These are phyloP conservation scores for Philopedon plagiatum DNA, from an alignment of 2,888 invertebrate species.

Conservation along the genomic window DNA sequence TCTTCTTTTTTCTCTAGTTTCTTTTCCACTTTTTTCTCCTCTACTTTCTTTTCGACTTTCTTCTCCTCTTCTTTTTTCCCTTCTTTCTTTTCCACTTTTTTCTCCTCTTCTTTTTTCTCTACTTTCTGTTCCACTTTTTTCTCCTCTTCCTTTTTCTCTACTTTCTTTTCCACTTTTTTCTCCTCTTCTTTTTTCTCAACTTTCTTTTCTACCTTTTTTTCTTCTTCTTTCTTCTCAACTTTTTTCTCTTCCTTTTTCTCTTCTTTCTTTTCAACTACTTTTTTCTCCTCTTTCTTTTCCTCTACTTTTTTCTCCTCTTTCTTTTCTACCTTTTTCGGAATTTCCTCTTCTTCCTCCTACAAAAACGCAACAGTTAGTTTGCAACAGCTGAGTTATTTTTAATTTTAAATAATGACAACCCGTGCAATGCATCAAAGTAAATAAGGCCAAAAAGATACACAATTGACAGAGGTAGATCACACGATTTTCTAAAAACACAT, in stretches of 20 bases:
- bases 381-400: too few species aligned
- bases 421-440: too few species aligned
- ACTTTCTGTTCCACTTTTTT: slow-evolving; percentile 55
- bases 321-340: slow-evolving; percentile 64
- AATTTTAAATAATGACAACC: too few species aligned
- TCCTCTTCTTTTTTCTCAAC: slow-evolving; percentile 58
- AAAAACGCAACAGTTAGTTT: not conserved
- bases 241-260: slow-evolving; percentile 16
- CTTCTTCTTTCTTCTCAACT: slow-evolving; percentile 51
- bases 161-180: slow-evolving; percentile 57
- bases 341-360: slow-evolving; percentile 57
- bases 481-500: too few species aligned
- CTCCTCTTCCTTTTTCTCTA: slow-evolving; percentile 61
- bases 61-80: slow-evolving; percentile 32
- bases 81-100: slow-evolving; percentile 54
- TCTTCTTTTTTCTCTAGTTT: slow-evolving; percentile 58
- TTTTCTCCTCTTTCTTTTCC: slow-evolving; percentile 62
- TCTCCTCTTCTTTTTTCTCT: slow-evolving; percentile 61
- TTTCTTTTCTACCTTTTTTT: slow-evolving; percentile 57
- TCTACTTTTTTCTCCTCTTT: slow-evolving; percentile 59
- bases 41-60: slow-evolving; percentile 44
- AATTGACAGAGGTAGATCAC: too few species aligned
- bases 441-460: too few species aligned
- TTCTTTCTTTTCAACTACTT: slow-evolving; percentile 55
- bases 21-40: slow-evolving; percentile 57